Evolutionary conservation across 2,888 invertebrate species (phyloP).

Genomic region (Meiosimyza platycephala): DNA sequence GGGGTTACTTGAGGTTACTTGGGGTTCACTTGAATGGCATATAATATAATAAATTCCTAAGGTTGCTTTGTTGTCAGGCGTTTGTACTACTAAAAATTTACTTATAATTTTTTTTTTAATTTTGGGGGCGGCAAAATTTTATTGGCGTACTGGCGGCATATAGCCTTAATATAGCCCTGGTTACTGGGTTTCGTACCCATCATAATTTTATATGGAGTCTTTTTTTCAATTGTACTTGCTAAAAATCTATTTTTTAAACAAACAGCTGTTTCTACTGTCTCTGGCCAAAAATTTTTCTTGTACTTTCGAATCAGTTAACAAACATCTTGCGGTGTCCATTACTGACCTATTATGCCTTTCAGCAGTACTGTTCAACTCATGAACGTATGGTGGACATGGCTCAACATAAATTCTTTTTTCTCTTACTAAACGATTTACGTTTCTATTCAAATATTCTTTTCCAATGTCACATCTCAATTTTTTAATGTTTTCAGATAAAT

Average conservation of each 20-base stretch:
- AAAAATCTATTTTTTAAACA: conserved; percentile 33
- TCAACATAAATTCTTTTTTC: conserved; percentile 45
- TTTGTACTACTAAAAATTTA: no score
- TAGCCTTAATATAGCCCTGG: no score
- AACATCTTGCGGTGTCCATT: conserved; percentile 46
- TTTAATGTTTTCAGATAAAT: conserved; percentile 40
- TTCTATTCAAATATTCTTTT: conserved; percentile 38
- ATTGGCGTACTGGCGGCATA: no score
- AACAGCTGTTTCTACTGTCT: conserved; percentile 34
- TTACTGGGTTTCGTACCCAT: conserved; percentile 9
- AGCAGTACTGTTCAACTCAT: conserved; percentile 48
- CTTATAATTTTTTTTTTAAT: no score
- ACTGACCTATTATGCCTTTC: conserved; percentile 46
- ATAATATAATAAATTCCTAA: no score
- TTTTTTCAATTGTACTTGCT: conserved; percentile 16
- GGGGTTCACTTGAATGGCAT: no score
- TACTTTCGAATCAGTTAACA: conserved; percentile 46
- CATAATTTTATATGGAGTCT: conserved; percentile 30
- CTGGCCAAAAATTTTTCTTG: conserved; percentile 39
- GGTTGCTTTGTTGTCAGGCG: no score
- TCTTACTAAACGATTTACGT: conserved; percentile 43
- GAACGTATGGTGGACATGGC: conserved; percentile 47
- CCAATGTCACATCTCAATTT: conserved; percentile 46
- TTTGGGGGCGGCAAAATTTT: no score
- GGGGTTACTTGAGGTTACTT: no score